Percentiles rank a stretch among this genome's conserved stretches.
These are phyloP conservation scores for Formica aserva DNA, from an alignment of 2,888 invertebrate species.

Conservation along the genomic window DNA sequence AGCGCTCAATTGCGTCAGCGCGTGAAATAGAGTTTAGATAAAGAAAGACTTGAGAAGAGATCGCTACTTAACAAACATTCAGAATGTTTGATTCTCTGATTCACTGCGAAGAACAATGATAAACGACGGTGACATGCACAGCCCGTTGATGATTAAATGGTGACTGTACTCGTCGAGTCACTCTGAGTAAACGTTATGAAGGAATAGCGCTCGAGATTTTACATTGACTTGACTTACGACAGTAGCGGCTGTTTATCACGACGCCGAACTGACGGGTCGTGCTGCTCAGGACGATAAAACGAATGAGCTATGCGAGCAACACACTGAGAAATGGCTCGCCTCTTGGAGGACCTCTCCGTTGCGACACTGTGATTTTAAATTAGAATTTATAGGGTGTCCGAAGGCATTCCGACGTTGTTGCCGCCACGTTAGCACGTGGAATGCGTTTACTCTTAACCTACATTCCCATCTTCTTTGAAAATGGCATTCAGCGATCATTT, in stretches of 20 bases:
- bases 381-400: constrained; percentile 72
- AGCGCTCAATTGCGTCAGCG: not conserved
- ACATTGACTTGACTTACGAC: constrained; percentile 76
- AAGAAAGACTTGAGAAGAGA: not conserved
- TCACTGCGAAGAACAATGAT: constrained; percentile 48
- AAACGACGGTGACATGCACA: constrained; percentile 58
- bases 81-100: constrained; percentile 58
- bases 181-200: constrained; percentile 65
- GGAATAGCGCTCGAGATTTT: constrained; percentile 74
- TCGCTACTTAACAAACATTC: constrained; percentile 37
- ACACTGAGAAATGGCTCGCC: constrained; percentile 74
- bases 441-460: constrained; percentile 58
- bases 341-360: constrained; percentile 71
- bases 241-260: constrained; percentile 77
- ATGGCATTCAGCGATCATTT: not conserved
- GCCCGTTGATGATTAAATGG: constrained; percentile 64
- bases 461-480: constrained; percentile 26
- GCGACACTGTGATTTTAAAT: constrained; percentile 76
- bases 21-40: not conserved
- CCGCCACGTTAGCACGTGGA: constrained; percentile 56
- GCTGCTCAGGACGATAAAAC: constrained; percentile 75
- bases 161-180: constrained; percentile 70
- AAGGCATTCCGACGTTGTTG: constrained; percentile 63
- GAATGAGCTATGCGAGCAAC: constrained; percentile 76
- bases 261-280: constrained; percentile 67